A percentile compares a stretch with the other conserved stretches of the same genome.
Conservation (phyloP, 2,113 vertebrate species). For the Paedocypris sp. region DNA sequence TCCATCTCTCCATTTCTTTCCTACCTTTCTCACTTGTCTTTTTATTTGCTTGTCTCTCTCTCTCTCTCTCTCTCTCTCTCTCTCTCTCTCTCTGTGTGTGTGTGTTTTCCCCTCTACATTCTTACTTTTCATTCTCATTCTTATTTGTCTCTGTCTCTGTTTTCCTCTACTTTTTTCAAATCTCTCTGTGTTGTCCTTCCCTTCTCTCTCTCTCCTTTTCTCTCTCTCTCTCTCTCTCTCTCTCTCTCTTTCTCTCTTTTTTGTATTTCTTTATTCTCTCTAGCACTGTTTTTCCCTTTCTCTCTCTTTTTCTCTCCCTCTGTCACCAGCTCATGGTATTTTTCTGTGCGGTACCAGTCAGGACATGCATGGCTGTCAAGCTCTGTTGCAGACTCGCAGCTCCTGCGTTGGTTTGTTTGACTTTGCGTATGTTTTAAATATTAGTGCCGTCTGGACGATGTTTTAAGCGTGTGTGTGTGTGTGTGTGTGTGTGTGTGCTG, state of each 20-base stretch:
- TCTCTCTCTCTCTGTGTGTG: background rate
- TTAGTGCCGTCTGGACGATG: background rate
- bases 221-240: background rate
- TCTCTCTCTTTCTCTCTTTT: no score
- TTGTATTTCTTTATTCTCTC: no score
- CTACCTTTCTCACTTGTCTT: no score
- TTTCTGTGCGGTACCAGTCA: constrained; percentile 11
- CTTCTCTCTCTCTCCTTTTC: background rate
- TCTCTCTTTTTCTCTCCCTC: background rate
- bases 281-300: no score
- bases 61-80: background rate
- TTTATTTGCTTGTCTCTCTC: no score
- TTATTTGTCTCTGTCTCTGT: no score
- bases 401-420: background rate
- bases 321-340: no score
- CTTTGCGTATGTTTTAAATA: constrained; percentile 5
- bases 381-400: background rate
- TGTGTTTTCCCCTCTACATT: no score
- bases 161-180: no score
- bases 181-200: background rate
- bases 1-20: no score
- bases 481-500: background rate
- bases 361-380: constrained; percentile 19
- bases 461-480: background rate
- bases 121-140: no score